Conservation (phyloP, 1,140 invertebrate genomes). For the Drosophila albomicans region DNA sequence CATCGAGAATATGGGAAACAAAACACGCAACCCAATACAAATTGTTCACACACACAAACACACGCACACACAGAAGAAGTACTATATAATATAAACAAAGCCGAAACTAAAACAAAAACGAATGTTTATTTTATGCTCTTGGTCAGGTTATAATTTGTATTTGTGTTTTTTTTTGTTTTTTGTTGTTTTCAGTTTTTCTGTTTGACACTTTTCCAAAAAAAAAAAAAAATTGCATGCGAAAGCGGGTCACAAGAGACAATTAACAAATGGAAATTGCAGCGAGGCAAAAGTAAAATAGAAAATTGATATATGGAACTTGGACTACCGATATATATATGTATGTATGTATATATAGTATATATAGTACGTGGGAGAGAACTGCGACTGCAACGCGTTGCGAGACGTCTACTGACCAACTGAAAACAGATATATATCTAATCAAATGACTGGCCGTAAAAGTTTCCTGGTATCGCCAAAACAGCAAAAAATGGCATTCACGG, state of each 20-base stretch:
- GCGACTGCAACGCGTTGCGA: slow-evolving; percentile 40
- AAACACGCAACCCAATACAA: slow-evolving; percentile 33
- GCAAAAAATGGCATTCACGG: slow-evolving; percentile 32
- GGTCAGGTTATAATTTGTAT: too few species aligned
- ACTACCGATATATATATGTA: too few species aligned
- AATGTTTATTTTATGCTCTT: slow-evolving; percentile 12
- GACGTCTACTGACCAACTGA: slow-evolving; percentile 37
- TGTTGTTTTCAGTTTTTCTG: too few species aligned
- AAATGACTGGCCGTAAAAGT: slow-evolving; percentile 43
- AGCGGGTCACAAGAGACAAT: slow-evolving; percentile 46
- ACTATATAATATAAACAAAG: slow-evolving; percentile 7
- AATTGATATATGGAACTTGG: slow-evolving; percentile 2
- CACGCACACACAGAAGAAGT: background rate
- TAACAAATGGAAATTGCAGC: slow-evolving; percentile 49
- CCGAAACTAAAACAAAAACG: background rate
- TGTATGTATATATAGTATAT: background rate
- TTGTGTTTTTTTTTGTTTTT: too few species aligned
- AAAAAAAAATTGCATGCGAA: slow-evolving; percentile 20
- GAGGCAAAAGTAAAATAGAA: slow-evolving; percentile 17
- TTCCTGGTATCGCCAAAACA: slow-evolving; percentile 12
- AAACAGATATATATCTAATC: slow-evolving; percentile 37
- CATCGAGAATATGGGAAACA: slow-evolving; percentile 31
- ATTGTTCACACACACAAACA: background rate
- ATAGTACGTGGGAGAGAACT: slow-evolving; percentile 8
- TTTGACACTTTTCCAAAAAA: slow-evolving; percentile 26